Base-by-base conservation (phyloP, 2,888 invertebrate genomes). In the Megastigmus dorsalis region DNA sequence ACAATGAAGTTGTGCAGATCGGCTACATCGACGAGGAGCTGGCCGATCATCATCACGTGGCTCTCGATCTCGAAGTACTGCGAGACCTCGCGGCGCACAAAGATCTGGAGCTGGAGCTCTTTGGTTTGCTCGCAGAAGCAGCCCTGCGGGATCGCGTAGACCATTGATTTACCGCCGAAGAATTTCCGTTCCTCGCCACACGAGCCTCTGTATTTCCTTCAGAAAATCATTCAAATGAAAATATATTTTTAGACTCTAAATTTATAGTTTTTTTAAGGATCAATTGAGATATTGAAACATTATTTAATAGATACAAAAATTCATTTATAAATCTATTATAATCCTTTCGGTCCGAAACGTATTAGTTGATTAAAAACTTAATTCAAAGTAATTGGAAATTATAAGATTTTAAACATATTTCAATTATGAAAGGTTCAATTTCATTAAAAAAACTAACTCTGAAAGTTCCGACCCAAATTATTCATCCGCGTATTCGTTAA, bases 101-200 rank as follows among this genome's bases (percentile, higher is more conserved):
- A 9, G 13, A 76, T 13, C 2, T 73, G 30, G 0, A 73, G 7
- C 3, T 0, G 13, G 7, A 59, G 9, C 2, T 43, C 48, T 4
- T 36, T 1, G 15, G 20, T 13, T 9, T 54, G n/a, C 1, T 45
- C 1, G 20, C 77, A 66, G 0, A 86, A 77, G 3, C 59, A 66
- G 1, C 48, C 30, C n/a, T 78, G 71, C 1, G 85, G 81, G 2
- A 86, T 20, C 3, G 84, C 71, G 57, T 86, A 85, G 3, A 86
- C 79, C 4, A 86, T 68, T 5, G 86, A 86, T 66, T 79, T 83
- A 2, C 86, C 86, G n/a, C 86, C 85, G 73, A 84, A 69, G 63
- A 86, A 86, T 1, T 70, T 54, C 41, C 84, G 83, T 62, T 75
- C 80, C 63, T 83, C 80, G 23, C 70, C 77, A 59, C 80, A 82